A percentile compares a stretch with the other conserved stretches of the same genome.
These are phyloP conservation scores for Paratilapia polleni DNA, from an alignment of 2,113 vertebrate genomes.

Conservation along the genomic window DNA sequence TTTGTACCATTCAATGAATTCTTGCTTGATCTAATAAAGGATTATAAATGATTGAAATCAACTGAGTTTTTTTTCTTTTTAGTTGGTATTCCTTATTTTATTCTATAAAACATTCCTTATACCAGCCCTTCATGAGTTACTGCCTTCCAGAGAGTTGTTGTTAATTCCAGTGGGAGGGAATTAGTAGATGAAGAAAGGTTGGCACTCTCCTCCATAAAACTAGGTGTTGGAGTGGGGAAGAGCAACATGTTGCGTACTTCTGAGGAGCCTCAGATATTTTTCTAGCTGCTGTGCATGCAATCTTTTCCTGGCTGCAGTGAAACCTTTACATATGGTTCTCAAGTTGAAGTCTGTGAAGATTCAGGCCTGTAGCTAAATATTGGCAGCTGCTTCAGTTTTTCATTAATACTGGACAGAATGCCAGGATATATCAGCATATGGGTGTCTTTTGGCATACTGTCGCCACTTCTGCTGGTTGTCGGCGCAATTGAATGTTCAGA, in stretches of 20 bases:
- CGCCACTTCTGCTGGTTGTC: constrained; percentile 35
- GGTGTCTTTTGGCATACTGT: constrained; percentile 57
- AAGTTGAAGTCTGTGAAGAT: constrained; percentile 10
- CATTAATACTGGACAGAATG: constrained; percentile 57
- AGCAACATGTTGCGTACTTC: constrained; percentile 56
- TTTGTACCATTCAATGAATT: constrained; percentile 42
- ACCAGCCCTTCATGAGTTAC: background rate
- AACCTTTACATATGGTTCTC: background rate
- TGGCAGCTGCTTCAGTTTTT: background rate
- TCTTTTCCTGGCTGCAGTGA: background rate
- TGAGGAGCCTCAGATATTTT: background rate
- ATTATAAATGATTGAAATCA: background rate
- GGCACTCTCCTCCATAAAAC: constrained; percentile 42
- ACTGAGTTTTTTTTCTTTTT: background rate
- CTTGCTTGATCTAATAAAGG: constrained; percentile 57
- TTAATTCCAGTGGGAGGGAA: constrained; percentile 43
- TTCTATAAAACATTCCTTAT: background rate
- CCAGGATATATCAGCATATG: constrained; percentile 32
- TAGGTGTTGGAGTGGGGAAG: constrained; percentile 3
- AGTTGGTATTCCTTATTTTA: background rate
- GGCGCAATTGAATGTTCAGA: constrained; percentile 59
- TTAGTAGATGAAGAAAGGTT: constrained; percentile 48
- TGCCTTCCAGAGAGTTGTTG: background rate
- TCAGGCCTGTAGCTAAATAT: background rate
- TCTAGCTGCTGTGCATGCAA: constrained; percentile 8